Evolutionary conservation across 2,797 vertebrate genomes (phyloP).

Genomic region (Mallotus villosus): DNA sequence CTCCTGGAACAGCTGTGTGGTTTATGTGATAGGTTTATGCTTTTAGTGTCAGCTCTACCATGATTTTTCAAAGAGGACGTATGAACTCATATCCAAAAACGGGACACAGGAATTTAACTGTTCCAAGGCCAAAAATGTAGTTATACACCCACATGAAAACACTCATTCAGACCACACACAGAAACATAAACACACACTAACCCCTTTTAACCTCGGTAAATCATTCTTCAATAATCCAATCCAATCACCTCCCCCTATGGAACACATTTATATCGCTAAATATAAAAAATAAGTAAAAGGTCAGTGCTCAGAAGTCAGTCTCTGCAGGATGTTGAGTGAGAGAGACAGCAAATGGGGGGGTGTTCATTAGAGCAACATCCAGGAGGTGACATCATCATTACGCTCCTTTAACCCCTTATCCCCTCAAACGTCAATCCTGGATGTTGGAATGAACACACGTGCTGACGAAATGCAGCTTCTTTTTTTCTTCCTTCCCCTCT

Average conservation of each 20-base stretch:
- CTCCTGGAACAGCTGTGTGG: slow-evolving; percentile 6
- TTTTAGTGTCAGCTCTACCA: background rate
- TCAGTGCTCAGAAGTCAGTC: slow-evolving; percentile 65
- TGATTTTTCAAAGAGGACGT: slow-evolving; percentile 16
- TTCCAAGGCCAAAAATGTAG: slow-evolving; percentile 13
- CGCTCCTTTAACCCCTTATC: slow-evolving; percentile 23
- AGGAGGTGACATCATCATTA: slow-evolving; percentile 31
- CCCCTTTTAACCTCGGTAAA: slow-evolving; percentile 9
- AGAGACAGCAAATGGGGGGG: slow-evolving; percentile 49
- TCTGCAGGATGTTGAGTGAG: slow-evolving; percentile 62
- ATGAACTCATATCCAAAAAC: slow-evolving; percentile 25
- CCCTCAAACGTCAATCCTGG: slow-evolving; percentile 26
- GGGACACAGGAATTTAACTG: background rate
- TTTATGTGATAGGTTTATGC: background rate
- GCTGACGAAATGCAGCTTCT: slow-evolving; percentile 33
- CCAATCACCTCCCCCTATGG: slow-evolving; percentile 27
- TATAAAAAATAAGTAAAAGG: slow-evolving; percentile 45
- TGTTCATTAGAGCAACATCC: slow-evolving; percentile 27
- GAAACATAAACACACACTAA: slow-evolving; percentile 24
- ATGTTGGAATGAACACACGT: slow-evolving; percentile 35
- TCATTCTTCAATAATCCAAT: slow-evolving; percentile 19
- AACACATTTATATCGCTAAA: slow-evolving; percentile 47
- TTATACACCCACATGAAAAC: slow-evolving; percentile 13
- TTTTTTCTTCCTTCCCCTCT: slow-evolving; percentile 28
- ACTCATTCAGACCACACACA: slow-evolving; percentile 40